Conservation (phyloP, 2,113 vertebrate species). For the Elephas maximus region DNA sequence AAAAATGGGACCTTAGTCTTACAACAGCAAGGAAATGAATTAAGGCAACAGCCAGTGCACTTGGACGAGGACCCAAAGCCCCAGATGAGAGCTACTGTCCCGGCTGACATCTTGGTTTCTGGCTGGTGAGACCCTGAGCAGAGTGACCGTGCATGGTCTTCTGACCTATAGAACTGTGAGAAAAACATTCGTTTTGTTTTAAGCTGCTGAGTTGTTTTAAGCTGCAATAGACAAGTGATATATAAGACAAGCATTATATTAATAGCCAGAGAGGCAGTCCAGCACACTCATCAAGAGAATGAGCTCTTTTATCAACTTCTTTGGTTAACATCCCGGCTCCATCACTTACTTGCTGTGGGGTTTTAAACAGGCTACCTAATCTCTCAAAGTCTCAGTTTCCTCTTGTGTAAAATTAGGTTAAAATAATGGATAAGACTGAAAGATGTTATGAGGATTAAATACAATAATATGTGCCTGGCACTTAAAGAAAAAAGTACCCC, state of each 20-base stretch:
- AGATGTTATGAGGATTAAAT: neutral
- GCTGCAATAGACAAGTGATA: neutral
- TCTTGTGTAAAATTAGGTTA: neutral
- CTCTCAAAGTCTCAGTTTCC: neutral
- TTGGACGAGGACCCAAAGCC: neutral
- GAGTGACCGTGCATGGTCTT: neutral
- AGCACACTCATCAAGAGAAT: fast-evolving
- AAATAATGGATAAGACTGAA: neutral
- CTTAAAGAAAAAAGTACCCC: neutral
- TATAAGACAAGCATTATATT: neutral
- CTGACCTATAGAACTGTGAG: neutral
- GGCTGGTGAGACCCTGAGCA: neutral
- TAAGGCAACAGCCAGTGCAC: neutral
- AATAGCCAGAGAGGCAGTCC: neutral
- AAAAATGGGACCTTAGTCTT: neutral
- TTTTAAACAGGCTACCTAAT: neutral
- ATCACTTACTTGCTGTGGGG: neutral
- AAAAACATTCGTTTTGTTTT: neutral
- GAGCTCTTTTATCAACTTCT: neutral
- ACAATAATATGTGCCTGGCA: neutral
- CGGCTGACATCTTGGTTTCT: neutral
- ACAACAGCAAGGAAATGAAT: neutral
- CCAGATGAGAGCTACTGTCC: neutral
- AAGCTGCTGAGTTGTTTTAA: neutral
- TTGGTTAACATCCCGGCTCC: neutral